phyloP scores from a whole-genome alignment of 2,797 vertebrate genomes.

The Aselliscus stoliczkanus region DNA sequence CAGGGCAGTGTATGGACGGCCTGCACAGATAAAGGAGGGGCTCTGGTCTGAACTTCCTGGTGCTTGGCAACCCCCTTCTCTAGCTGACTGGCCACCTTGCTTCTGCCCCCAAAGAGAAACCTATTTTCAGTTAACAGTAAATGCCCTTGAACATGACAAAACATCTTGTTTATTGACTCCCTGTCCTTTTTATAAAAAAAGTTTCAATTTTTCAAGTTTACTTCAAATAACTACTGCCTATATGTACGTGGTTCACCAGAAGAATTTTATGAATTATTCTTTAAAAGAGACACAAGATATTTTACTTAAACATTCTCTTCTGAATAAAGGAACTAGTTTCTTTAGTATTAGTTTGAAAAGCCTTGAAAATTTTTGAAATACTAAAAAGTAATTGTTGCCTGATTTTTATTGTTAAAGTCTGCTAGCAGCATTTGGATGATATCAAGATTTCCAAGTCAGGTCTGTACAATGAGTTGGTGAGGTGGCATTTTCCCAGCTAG shows the following conservation, averaged over 20 bases:
- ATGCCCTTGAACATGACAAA: neutral
- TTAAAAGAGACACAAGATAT: neutral
- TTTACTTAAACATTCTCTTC: neutral
- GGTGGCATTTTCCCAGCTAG: neutral
- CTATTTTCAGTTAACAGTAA: neutral
- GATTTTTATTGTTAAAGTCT: neutral
- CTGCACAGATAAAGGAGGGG: accelerated
- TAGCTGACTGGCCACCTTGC: neutral
- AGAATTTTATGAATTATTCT: neutral
- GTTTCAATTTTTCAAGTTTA: neutral
- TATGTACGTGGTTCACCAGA: neutral
- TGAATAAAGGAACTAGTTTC: neutral
- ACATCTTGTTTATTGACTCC: neutral
- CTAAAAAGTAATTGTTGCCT: neutral
- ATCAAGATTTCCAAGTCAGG: neutral
- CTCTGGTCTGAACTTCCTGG: neutral
- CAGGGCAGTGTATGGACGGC: neutral
- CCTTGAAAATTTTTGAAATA: neutral
- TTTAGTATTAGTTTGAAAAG: neutral
- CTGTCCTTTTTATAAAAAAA: neutral
- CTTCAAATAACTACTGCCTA: neutral
- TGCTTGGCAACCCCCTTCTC: too few relatives aligned
- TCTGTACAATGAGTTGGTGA: neutral
- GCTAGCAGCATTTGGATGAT: neutral
- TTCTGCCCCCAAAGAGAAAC: neutral